These are phyloP conservation scores for Myioborus miniatus DNA, from an alignment of 2,797 vertebrate genomes.

Conservation along the genomic window DNA sequence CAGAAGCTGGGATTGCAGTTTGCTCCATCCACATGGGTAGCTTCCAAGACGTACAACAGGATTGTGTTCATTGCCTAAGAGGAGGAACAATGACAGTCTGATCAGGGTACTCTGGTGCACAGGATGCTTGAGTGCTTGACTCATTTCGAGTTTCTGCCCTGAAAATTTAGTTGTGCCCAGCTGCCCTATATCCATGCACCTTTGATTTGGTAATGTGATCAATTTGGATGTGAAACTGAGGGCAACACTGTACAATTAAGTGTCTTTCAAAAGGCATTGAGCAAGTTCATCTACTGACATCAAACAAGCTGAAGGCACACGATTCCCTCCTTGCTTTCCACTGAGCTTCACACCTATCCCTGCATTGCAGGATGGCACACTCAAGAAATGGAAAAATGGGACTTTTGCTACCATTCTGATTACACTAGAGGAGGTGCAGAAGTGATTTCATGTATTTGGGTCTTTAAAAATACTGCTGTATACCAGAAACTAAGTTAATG, in stretches of 20 bases:
- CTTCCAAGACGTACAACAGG: not conserved
- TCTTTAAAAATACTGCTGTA: not conserved
- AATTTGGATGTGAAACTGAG: not conserved
- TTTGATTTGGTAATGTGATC: not conserved
- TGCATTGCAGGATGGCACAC: not conserved
- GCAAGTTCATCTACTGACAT: not conserved
- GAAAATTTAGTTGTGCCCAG: not conserved
- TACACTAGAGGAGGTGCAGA: not conserved
- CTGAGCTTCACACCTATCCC: not conserved
- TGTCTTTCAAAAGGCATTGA: not conserved
- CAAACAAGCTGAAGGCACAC: conserved; percentile 2
- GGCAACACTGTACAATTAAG: not conserved
- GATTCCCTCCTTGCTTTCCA: not conserved
- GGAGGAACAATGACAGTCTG: accelerated
- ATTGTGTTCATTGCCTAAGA: not conserved
- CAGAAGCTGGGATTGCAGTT: not conserved
- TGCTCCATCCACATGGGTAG: not conserved
- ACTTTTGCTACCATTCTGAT: not conserved
- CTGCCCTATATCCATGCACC: not conserved
- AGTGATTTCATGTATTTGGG: not conserved
- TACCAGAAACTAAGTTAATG: not conserved
- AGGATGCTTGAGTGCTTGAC: not conserved
- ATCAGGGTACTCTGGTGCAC: not conserved
- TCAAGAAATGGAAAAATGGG: not conserved
- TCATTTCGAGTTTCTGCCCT: not conserved